phyloP scores from a whole-genome alignment of 2,888 invertebrate genomes.

The Craniophora ligustri region DNA sequence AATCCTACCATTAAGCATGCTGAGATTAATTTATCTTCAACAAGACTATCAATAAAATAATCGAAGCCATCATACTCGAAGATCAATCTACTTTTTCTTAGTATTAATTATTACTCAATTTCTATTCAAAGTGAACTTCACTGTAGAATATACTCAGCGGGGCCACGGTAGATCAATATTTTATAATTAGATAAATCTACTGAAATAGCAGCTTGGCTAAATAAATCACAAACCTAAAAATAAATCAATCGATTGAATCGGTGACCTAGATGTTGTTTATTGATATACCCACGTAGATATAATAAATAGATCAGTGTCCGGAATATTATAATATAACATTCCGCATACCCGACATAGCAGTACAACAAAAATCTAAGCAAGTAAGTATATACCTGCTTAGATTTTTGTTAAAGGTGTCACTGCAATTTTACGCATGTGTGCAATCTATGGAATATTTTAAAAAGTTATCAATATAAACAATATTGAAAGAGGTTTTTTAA shows the following conservation, averaged over 20 bases:
- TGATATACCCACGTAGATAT: background rate
- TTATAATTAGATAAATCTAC: slow-evolving; percentile 32
- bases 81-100: slow-evolving; percentile 14
- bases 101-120: slow-evolving; percentile 22
- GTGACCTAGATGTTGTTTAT: slow-evolving; percentile 14
- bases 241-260: slow-evolving; percentile 21
- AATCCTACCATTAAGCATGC: no score
- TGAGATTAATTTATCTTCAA: background rate
- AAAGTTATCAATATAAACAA: no score
- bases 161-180: slow-evolving; percentile 36
- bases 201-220: slow-evolving; percentile 24
- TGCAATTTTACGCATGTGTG: no score
- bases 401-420: no score
- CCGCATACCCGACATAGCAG: no score
- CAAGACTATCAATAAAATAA: slow-evolving; percentile 2
- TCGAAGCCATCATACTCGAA: slow-evolving; percentile 27
- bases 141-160: slow-evolving; percentile 22
- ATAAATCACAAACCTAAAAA: slow-evolving; percentile 19
- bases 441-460: no score
- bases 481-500: no score
- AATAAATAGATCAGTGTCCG: no score
- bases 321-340: no score
- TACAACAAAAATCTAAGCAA: no score
- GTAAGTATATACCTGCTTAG: no score
- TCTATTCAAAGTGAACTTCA: slow-evolving; percentile 9